Percentiles rank a stretch among this genome's conserved stretches.
Conservation (phyloP, 2,888 invertebrate genomes). For the Catocala fraxini region DNA sequence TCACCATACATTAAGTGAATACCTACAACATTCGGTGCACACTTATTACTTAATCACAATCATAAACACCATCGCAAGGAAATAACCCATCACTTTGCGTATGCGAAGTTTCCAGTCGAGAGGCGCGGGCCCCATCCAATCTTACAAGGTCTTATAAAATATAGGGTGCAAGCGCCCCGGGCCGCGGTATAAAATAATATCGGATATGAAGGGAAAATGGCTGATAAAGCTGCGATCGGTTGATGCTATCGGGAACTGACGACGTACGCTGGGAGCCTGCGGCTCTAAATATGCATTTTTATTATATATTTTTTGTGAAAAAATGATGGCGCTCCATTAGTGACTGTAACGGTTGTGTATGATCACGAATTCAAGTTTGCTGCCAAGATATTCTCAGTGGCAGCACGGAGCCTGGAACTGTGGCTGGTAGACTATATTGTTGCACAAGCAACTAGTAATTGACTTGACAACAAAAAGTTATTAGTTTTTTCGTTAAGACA, state of each 20-base stretch:
- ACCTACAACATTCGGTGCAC: background rate
- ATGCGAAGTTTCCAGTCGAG: conserved; percentile 70
- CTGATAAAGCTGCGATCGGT: conserved; percentile 62
- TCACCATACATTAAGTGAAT: background rate
- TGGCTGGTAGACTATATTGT: too few relatives aligned
- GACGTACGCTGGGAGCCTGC: conserved; percentile 27
- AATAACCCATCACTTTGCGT: conserved; percentile 55
- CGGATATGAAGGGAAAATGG: conserved; percentile 63
- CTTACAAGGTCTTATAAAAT: conserved; percentile 67
- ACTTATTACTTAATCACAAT: conserved; percentile 24
- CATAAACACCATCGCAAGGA: conserved; percentile 40
- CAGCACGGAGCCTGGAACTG: too few relatives aligned
- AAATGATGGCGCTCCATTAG: background rate
- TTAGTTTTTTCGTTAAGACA: too few relatives aligned
- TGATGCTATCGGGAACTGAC: conserved; percentile 51
- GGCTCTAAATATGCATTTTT: background rate
- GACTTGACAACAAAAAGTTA: too few relatives aligned
- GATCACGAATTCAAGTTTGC: too few relatives aligned
- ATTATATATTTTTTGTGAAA: background rate
- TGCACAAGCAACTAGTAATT: too few relatives aligned
- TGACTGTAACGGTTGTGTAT: too few relatives aligned
- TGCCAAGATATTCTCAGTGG: too few relatives aligned
- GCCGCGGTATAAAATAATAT: conserved; percentile 62
- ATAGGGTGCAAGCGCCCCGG: conserved; percentile 63
- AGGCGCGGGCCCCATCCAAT: conserved; percentile 61